These are phyloP conservation scores for Nineta flava DNA, from an alignment of 2,888 invertebrate species.

Conservation along the genomic window DNA sequence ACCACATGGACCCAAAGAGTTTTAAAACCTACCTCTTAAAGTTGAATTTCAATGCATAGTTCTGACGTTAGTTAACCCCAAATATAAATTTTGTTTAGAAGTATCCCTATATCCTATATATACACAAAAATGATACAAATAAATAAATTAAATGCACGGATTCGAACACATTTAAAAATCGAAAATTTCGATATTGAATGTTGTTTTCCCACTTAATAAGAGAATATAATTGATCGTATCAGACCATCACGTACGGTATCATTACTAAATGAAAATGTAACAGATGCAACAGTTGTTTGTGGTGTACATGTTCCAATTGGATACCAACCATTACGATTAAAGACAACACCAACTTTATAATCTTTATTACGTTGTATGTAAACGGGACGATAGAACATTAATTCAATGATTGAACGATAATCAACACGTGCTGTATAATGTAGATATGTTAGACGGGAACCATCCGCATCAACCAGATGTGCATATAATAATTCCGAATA, in stretches of 20 bases:
- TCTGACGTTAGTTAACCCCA: too few species aligned
- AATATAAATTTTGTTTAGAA: too few species aligned
- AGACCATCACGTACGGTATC: slow-evolving; percentile 61
- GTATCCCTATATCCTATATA: too few species aligned
- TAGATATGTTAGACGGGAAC: slow-evolving; percentile 63
- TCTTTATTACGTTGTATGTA: slow-evolving; percentile 60
- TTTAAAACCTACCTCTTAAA: too few species aligned
- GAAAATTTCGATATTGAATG: too few species aligned
- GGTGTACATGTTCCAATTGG: slow-evolving; percentile 59
- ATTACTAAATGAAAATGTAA: slow-evolving; percentile 60
- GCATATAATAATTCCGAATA: slow-evolving; percentile 71
- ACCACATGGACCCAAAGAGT: too few species aligned
- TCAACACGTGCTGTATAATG: slow-evolving; percentile 64
- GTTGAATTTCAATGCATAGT: too few species aligned
- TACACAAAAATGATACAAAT: too few species aligned
- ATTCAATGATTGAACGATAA: slow-evolving; percentile 58
- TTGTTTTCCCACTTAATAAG: slow-evolving; percentile 22
- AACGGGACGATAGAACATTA: slow-evolving; percentile 64
- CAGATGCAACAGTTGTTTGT: slow-evolving; percentile 49
- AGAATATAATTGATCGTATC: slow-evolving; percentile 63
- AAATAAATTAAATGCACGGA: too few species aligned
- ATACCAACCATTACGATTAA: slow-evolving; percentile 71
- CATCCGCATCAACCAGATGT: slow-evolving; percentile 64
- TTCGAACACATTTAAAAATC: too few species aligned
- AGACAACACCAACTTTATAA: slow-evolving; percentile 67